Evolutionary conservation across 2,113 vertebrate genomes (phyloP).

Genomic region (Euleptes europaea): DNA sequence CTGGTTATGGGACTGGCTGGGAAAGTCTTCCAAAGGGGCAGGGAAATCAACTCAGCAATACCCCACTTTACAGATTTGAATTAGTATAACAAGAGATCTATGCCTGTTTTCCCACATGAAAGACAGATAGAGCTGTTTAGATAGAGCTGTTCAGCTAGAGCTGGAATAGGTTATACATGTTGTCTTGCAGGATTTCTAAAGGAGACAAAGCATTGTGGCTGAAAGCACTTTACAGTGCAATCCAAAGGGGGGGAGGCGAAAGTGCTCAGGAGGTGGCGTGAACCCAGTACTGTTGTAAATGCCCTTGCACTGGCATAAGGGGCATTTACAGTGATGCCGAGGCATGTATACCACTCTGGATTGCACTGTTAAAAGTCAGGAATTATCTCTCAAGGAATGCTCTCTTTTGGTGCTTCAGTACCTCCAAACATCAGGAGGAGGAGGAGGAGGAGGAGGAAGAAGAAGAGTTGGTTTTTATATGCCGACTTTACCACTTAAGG

Average conservation of each 20-base stretch:
- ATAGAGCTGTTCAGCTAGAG: neutral
- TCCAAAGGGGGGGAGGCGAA: too few species aligned
- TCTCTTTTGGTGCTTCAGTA: neutral
- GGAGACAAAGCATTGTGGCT: neutral
- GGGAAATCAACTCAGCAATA: neutral
- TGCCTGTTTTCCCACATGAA: neutral
- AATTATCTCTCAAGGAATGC: neutral
- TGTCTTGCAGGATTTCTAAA: neutral
- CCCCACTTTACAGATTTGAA: neutral
- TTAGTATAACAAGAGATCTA: neutral
- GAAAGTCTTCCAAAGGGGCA: neutral
- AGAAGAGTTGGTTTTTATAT: too few species aligned
- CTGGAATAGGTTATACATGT: neutral
- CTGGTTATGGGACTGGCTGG: neutral
- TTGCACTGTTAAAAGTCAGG: too few species aligned
- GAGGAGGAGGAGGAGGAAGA: too few species aligned
- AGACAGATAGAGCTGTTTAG: neutral
- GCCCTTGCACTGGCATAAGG: too few species aligned
- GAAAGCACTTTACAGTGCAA: neutral
- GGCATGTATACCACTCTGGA: too few species aligned
- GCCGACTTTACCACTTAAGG: too few species aligned
- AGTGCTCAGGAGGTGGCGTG: too few species aligned
- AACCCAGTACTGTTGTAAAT: too few species aligned
- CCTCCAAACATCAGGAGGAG: neutral
- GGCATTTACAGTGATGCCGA: too few species aligned